A percentile compares a stretch with the other conserved stretches of the same genome.
Conservation (phyloP, 2,888 invertebrate species). For the Euplexia lucipara region DNA sequence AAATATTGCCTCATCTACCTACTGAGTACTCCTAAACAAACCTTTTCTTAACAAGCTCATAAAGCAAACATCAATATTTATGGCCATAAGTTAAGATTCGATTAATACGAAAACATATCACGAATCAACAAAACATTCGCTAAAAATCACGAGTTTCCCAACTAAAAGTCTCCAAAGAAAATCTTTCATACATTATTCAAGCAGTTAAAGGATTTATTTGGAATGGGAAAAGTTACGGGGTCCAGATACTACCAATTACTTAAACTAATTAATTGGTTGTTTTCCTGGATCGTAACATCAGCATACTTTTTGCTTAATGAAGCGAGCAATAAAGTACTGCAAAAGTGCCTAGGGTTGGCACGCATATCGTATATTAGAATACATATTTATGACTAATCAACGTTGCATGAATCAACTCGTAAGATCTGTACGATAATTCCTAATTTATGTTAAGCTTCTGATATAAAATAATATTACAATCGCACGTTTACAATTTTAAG, state of each 20-base stretch:
- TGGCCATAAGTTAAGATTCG: neutral
- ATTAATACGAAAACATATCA: slow-evolving; percentile 20
- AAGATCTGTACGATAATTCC: no score
- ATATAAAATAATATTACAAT: no score
- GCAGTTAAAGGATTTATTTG: slow-evolving; percentile 81
- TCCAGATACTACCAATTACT: slow-evolving; percentile 84
- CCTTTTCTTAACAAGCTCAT: slow-evolving; percentile 22
- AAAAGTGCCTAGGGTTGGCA: slow-evolving; percentile 72
- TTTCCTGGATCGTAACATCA: slow-evolving; percentile 84
- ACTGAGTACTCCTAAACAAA: slow-evolving; percentile 4
- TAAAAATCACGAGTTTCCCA: slow-evolving; percentile 41
- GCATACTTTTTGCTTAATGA: slow-evolving; percentile 88
- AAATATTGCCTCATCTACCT: slow-evolving; percentile 8
- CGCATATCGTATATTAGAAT: neutral
- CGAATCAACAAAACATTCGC: slow-evolving; percentile 30
- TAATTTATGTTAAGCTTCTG: no score
- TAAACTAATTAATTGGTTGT: slow-evolving; percentile 88
- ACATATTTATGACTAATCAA: no score
- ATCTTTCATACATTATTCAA: slow-evolving; percentile 79
- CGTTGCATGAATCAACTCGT: no score
- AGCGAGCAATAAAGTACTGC: slow-evolving; percentile 81
- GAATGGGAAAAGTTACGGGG: slow-evolving; percentile 78
- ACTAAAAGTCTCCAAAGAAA: slow-evolving; percentile 48
- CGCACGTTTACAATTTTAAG: no score
- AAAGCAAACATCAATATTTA: slow-evolving; percentile 16